These are phyloP conservation scores for Halictus quadricinctus DNA, from an alignment of 2,888 invertebrate genomes.

Conservation along the genomic window DNA sequence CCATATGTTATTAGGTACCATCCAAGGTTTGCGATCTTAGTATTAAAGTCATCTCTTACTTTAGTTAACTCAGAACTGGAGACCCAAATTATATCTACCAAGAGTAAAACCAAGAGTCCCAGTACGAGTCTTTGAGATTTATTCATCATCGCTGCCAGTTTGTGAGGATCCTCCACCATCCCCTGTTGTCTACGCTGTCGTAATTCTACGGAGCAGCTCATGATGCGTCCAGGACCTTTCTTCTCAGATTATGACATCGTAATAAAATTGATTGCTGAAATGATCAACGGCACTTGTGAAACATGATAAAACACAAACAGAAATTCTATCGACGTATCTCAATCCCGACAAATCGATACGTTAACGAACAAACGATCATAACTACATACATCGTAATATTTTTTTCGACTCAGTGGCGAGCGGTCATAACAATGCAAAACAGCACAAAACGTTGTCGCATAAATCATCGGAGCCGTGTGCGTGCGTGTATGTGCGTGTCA, in stretches of 20 bases:
- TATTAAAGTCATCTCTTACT: conserved; percentile 84
- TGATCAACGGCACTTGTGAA: not conserved
- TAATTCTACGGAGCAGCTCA: conserved; percentile 81
- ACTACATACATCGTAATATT: no score
- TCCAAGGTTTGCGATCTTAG: not conserved
- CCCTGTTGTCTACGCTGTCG: conserved; percentile 79
- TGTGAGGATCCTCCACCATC: conserved; percentile 81
- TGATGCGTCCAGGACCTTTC: conserved; percentile 49
- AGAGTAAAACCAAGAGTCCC: conserved; percentile 92
- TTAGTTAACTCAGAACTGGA: conserved; percentile 96
- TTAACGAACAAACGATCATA: not conserved
- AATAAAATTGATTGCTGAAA: conserved; percentile 53
- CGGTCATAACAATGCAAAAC: not conserved
- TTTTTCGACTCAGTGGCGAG: not conserved
- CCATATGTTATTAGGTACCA: conserved; percentile 14
- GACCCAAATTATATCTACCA: conserved; percentile 98
- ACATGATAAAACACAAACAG: not conserved
- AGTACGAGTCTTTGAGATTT: conserved; percentile 90
- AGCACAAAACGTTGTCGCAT: conserved; percentile 11
- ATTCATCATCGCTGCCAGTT: conserved; percentile 83
- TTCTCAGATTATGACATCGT: conserved; percentile 62
- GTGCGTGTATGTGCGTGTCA: not conserved
- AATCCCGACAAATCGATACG: not conserved
- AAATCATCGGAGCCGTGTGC: conserved; percentile 15
- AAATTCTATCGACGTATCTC: not conserved